Evolutionary conservation across 2,888 invertebrate species (phyloP).

Genomic region (Lingula anatina): DNA sequence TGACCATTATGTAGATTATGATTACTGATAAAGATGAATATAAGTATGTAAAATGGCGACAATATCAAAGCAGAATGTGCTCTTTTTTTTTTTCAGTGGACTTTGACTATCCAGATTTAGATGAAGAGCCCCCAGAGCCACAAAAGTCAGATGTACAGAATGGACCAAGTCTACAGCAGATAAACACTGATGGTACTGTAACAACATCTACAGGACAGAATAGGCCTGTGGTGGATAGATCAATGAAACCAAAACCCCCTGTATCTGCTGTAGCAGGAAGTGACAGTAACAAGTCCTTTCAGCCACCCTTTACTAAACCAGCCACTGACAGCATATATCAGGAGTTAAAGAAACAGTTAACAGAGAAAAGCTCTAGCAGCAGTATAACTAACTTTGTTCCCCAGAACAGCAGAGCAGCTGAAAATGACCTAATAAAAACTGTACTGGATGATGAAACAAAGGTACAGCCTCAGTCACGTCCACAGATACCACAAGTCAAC

Average conservation of each 20-base stretch:
- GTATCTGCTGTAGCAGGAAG: no score
- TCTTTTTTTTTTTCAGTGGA: constrained; percentile 30
- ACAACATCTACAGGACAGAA: neutral
- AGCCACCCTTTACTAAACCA: no score
- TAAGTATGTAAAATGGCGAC: no score
- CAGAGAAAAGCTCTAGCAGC: neutral
- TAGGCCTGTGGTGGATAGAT: neutral
- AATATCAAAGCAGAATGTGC: no score
- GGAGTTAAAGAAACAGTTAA: no score
- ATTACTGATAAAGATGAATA: no score
- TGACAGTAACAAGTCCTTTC: no score
- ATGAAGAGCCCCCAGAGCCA: constrained; percentile 23
- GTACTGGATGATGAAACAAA: neutral
- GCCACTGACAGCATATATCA: no score
- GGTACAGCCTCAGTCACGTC: neutral
- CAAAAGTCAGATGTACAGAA: neutral
- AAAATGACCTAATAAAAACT: neutral
- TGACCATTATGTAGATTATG: no score
- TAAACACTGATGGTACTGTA: neutral
- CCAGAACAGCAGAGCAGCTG: neutral
- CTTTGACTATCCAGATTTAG: constrained; percentile 49
- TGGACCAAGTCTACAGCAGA: neutral
- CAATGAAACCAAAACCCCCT: neutral
- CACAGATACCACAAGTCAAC: constrained; percentile 11
- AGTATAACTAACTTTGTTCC: neutral